Evolutionary conservation across 2,888 invertebrate species (phyloP).

Genomic region (Digitonthophagus gazella): DNA sequence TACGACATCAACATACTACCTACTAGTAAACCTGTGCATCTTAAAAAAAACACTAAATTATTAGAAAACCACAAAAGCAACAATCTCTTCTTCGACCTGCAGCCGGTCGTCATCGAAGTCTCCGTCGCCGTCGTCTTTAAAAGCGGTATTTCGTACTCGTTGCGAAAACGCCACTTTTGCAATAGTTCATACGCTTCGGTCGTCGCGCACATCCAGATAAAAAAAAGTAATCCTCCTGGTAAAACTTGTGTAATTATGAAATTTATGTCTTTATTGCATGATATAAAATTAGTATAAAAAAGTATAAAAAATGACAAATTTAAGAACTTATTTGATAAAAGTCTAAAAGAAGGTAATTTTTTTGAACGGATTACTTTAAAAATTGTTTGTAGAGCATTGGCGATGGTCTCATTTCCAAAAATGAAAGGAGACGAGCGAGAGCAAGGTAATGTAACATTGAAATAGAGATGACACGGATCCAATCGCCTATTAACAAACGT

Average conservation of each 20-base stretch:
- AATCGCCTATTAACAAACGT: background rate
- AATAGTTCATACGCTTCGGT: background rate
- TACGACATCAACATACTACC: background rate
- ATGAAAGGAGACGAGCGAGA: background rate
- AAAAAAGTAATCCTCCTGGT: background rate
- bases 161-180: background rate
- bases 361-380: background rate
- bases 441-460: background rate
- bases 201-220: background rate
- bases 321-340: too few species aligned
- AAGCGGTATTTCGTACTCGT: background rate
- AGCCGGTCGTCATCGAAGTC: background rate
- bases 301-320: too few species aligned
- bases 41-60: background rate
- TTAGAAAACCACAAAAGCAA: background rate
- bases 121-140: background rate
- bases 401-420: background rate
- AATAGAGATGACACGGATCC: background rate
- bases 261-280: too few species aligned
- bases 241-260: background rate
- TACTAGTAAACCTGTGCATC: too few species aligned
- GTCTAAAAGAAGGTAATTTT: too few species aligned
- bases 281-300: too few species aligned
- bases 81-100: background rate
- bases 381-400: background rate